Evolutionary conservation across 2,113 vertebrate species (phyloP).

Genomic region (Circaetus cinerascens): DNA sequence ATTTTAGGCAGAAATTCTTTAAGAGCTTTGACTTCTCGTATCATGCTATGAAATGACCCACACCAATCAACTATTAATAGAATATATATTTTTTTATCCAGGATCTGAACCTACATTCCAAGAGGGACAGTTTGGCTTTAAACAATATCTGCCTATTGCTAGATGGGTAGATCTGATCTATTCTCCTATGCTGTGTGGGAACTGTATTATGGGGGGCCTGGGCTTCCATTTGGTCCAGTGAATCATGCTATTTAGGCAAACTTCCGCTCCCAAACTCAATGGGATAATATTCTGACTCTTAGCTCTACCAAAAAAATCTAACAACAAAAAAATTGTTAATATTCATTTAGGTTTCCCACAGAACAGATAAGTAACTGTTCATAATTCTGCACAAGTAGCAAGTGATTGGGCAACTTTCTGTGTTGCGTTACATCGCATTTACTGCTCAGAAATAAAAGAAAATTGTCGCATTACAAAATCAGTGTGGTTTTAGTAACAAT

Average conservation of each 20-base stretch:
- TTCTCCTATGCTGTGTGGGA: background rate
- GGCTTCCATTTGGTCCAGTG: background rate
- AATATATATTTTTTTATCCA: background rate
- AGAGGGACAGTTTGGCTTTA: background rate
- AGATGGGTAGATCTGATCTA: background rate
- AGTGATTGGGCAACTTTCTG: background rate
- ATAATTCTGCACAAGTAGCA: background rate
- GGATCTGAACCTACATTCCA: background rate
- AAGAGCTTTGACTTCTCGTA: background rate
- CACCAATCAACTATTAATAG: background rate
- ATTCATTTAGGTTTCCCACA: background rate
- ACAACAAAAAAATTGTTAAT: background rate
- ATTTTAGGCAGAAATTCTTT: background rate
- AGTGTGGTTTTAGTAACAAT: background rate
- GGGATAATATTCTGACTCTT: background rate
- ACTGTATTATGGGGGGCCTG: background rate
- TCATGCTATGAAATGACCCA: background rate
- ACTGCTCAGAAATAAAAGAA: background rate
- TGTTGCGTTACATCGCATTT: background rate
- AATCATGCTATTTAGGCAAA: background rate
- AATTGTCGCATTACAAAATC: background rate
- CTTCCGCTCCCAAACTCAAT: background rate
- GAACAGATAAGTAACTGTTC: background rate
- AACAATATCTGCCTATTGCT: background rate
- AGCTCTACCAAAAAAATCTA: background rate